Percentiles rank a stretch among this genome's conserved stretches.
Evolutionary conservation across 1,140 invertebrate species (phyloP).

Genomic region (Harlomillsia oculata): DNA sequence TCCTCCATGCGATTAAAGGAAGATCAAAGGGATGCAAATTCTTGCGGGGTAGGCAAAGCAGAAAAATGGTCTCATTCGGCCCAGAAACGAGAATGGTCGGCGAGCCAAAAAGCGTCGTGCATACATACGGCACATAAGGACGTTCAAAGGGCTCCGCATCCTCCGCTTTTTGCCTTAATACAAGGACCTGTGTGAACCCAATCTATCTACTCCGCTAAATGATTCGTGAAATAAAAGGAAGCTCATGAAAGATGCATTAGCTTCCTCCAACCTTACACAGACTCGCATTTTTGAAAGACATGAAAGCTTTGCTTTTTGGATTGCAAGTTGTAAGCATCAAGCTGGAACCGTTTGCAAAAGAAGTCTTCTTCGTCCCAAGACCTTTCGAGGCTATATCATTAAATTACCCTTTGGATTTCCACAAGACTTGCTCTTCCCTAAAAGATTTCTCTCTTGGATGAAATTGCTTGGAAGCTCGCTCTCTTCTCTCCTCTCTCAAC

Average conservation of each 20-base stretch:
- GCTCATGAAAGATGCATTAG: slow-evolving; percentile 34
- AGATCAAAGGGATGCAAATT: slow-evolving; percentile 37
- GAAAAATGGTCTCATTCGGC: slow-evolving; percentile 7
- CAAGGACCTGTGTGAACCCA: slow-evolving; percentile 2
- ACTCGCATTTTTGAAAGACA: no score
- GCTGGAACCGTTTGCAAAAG: no score
- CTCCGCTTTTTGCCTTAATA: background rate
- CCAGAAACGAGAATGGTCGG: background rate
- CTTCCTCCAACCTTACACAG: no score
- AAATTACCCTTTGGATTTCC: no score
- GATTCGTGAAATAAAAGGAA: slow-evolving; percentile 36
- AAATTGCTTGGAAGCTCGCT: no score
- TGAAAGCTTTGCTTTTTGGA: no score
- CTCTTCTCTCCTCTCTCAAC: no score
- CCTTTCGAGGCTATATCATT: no score
- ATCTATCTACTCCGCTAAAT: slow-evolving; percentile 25
- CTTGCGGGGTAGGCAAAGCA: slow-evolving; percentile 13
- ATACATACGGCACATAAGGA: background rate
- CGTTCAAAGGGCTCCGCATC: background rate
- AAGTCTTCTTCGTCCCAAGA: no score
- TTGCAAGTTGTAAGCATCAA: no score
- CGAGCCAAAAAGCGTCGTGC: background rate
- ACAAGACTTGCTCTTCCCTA: no score
- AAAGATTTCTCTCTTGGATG: no score
- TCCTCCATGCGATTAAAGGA: slow-evolving; percentile 34